Evolutionary conservation across 92 coral and sea anemone genomes (phyloP).

Genomic region (Palythoa heliodiscus): DNA sequence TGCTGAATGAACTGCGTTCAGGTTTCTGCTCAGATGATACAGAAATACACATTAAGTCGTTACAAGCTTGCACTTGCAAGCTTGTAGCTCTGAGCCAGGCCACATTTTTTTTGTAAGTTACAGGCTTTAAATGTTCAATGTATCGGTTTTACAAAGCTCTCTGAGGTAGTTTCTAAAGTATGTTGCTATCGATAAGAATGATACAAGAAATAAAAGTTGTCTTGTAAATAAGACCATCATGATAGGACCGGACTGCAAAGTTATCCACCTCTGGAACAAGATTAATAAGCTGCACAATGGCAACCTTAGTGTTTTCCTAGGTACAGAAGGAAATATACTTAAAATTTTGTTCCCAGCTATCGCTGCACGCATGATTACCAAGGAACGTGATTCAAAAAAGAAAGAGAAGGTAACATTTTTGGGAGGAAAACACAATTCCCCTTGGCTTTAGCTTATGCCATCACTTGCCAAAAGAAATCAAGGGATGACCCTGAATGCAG

Average conservation of each 20-base stretch:
- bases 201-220: conserved; percentile 15
- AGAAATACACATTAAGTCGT: too few relatives aligned
- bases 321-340: not conserved
- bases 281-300: not conserved
- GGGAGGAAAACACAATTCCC: not conserved
- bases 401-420: not conserved
- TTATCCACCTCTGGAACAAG: conserved; percentile 15
- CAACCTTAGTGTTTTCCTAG: not conserved
- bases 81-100: too few relatives aligned
- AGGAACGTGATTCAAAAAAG: not conserved
- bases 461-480: not conserved
- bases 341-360: not conserved
- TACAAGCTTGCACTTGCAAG: too few relatives aligned
- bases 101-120: too few relatives aligned
- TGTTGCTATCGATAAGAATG: not conserved
- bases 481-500: not conserved
- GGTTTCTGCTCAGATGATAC: not conserved
- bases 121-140: too few relatives aligned
- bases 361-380: not conserved
- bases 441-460: not conserved
- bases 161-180: not conserved
- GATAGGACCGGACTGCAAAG: conserved; percentile 10
- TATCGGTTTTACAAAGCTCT: too few relatives aligned
- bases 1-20: not conserved
- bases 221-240: not conserved